These are phyloP conservation scores for Acyrthosiphon pisum DNA, from an alignment of 1,140 invertebrate species.

Conservation along the genomic window DNA sequence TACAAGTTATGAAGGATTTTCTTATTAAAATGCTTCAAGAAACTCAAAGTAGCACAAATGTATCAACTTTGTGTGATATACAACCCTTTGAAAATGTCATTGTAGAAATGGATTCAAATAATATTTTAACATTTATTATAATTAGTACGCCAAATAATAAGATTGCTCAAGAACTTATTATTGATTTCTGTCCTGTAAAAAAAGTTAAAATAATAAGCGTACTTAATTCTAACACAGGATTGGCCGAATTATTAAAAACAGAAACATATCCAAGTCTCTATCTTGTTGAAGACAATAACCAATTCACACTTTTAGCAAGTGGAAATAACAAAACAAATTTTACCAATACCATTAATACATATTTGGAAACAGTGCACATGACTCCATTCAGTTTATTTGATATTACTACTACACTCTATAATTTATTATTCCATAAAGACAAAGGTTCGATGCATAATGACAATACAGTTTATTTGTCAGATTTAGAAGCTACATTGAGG, in stretches of 20 bases:
- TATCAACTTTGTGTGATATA: conserved; percentile 43
- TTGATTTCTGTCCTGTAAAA: conserved; percentile 69
- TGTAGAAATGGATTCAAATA: conserved; percentile 62
- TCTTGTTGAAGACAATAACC: conserved; percentile 62
- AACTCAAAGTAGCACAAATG: conserved; percentile 31
- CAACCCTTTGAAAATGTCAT: conserved; percentile 65
- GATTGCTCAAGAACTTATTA: conserved; percentile 55
- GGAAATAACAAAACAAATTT: conserved; percentile 45
- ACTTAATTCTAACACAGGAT: conserved; percentile 65
- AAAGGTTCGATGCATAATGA: conserved; percentile 1
- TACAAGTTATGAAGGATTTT: background rate
- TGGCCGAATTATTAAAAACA: conserved; percentile 65
- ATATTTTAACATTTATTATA: conserved; percentile 31
- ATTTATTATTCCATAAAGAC: conserved; percentile 60
- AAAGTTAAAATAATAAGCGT: conserved; percentile 68
- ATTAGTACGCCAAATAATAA: background rate
- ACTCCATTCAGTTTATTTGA: conserved; percentile 20
- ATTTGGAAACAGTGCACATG: background rate
- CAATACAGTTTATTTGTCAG: conserved; percentile 78
- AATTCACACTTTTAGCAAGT: conserved; percentile 58
- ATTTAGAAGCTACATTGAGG: conserved; percentile 83
- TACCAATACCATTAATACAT: background rate
- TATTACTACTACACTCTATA: conserved; percentile 15
- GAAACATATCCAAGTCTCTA: conserved; percentile 67
- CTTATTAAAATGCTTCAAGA: conserved; percentile 38